Percentiles rank a stretch among this genome's conserved stretches.
Conservation (phyloP, 2,113 vertebrate species). For the Heterochromis multidens region DNA sequence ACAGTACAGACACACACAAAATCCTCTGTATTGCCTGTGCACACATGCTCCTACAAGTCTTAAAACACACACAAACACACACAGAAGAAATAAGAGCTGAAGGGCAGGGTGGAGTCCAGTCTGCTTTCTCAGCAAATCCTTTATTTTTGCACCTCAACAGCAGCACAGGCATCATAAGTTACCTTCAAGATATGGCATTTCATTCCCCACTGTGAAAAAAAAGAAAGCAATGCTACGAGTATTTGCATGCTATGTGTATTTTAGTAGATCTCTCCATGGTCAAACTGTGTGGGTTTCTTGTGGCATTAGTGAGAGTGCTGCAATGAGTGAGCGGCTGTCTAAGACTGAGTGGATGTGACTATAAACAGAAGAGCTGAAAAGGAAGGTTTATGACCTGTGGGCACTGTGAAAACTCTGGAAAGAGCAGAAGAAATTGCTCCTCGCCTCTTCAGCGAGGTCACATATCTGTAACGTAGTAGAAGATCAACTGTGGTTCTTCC, state of each 20-base stretch:
- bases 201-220: constrained; percentile 22
- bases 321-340: neutral
- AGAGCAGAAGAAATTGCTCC: neutral
- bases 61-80: constrained; percentile 5
- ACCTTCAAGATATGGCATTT: constrained; percentile 26
- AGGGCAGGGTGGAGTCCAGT: constrained; percentile 52
- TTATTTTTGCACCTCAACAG: constrained; percentile 49
- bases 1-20: neutral
- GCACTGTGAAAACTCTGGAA: constrained; percentile 5
- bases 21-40: neutral
- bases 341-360: constrained; percentile 19
- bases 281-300: constrained; percentile 29
- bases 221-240: neutral
- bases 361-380: constrained; percentile 48
- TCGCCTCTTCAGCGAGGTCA: neutral
- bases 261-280: constrained; percentile 26
- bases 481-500: constrained; percentile 29
- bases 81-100: constrained; percentile 48
- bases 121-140: constrained; percentile 60
- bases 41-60: constrained; percentile 26
- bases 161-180: constrained; percentile 34
- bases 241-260: constrained; percentile 9
- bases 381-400: constrained; percentile 25
- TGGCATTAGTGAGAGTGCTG: constrained; percentile 17
- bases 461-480: constrained; percentile 40